Evolutionary conservation across 2,113 vertebrate species (phyloP).

Genomic region (Melanotaenia duboulayi): DNA sequence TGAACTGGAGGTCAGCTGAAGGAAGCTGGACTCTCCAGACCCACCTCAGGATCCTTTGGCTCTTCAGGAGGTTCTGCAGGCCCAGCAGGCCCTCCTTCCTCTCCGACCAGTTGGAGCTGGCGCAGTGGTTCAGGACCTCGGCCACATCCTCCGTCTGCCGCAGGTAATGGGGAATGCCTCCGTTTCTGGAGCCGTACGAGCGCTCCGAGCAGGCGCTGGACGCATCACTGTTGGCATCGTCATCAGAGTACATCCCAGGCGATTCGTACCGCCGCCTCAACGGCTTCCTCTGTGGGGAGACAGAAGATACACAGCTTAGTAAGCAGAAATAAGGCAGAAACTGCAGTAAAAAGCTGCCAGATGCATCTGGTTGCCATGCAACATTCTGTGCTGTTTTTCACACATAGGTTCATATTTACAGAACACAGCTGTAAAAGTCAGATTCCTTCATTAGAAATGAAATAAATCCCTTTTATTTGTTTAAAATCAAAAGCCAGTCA

Average conservation of each 20-base stretch:
- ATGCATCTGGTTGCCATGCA: conserved; percentile 48
- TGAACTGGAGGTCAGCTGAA: no score
- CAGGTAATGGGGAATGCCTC: conserved; percentile 95
- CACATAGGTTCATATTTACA: neutral
- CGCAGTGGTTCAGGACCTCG: conserved; percentile 97
- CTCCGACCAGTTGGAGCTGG: conserved; percentile 98
- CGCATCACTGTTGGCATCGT: conserved; percentile 96
- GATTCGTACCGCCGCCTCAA: conserved; percentile 93
- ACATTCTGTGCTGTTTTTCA: neutral
- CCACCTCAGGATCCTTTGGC: conserved; percentile 95
- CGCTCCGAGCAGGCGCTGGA: conserved; percentile 97
- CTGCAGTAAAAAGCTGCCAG: conserved; percentile 4
- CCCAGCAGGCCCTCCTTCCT: conserved; percentile 97
- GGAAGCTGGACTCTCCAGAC: neutral
- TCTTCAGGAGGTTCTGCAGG: conserved; percentile 96
- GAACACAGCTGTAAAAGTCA: neutral
- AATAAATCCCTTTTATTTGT: neutral
- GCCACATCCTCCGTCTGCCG: conserved; percentile 97
- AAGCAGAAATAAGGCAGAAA: neutral
- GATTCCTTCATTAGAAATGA: neutral
- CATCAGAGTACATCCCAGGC: conserved; percentile 96
- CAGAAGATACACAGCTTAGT: neutral
- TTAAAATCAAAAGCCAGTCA: conserved; percentile 36
- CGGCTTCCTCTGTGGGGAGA: conserved; percentile 88
- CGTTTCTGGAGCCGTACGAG: conserved; percentile 93